Evolutionary conservation across 2,888 invertebrate genomes (phyloP).

Genomic region (Argyra leucocephala): DNA sequence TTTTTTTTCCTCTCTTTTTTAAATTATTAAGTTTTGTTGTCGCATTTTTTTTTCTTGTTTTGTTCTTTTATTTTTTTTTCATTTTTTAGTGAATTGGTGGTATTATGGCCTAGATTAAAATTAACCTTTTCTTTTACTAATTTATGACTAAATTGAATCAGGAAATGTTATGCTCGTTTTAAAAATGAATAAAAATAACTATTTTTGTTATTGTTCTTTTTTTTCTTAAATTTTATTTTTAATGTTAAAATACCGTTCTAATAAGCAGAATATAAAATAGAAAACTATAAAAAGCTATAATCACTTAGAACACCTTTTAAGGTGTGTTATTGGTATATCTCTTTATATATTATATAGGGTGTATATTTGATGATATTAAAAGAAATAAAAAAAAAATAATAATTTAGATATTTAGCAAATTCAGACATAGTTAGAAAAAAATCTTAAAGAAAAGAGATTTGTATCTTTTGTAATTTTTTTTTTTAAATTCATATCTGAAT

Average conservation of each 20-base stretch:
- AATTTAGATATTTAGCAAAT: constrained; percentile 5
- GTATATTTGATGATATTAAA: neutral
- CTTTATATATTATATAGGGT: neutral
- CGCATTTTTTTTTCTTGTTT: no score
- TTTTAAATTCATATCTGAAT: no score
- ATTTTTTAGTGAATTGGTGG: no score
- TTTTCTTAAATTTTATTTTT: neutral
- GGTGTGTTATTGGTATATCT: neutral
- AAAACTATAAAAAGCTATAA: neutral
- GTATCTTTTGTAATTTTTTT: no score
- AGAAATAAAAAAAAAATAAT: neutral
- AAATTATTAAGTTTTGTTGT: no score
- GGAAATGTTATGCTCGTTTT: neutral
- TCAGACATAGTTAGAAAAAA: no score
- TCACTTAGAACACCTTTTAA: constrained; percentile 3
- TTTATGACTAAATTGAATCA: neutral
- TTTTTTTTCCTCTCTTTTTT: no score
- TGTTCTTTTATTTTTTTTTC: no score
- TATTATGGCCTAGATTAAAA: no score
- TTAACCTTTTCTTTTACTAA: neutral
- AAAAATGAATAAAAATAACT: neutral
- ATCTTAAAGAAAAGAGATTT: no score
- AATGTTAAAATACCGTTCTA: neutral
- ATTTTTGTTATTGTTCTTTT: neutral
- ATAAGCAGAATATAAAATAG: neutral